Percentiles rank a stretch among this genome's conserved stretches.
These are phyloP conservation scores for Leptopilina boulardi DNA, from an alignment of 1,140 invertebrate species.

Conservation along the genomic window DNA sequence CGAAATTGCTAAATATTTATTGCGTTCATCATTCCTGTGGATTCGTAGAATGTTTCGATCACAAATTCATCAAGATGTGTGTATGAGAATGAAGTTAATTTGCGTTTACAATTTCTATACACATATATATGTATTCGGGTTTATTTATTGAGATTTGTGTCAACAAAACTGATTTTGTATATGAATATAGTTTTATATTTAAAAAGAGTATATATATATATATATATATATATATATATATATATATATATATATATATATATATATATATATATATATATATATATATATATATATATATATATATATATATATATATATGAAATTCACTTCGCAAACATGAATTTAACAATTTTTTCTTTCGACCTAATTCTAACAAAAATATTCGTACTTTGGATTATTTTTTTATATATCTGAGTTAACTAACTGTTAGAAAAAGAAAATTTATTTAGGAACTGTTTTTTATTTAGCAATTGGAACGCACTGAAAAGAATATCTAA, in stretches of 20 bases:
- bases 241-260: no score
- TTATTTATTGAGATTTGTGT: conserved; percentile 50
- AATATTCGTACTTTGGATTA: no score
- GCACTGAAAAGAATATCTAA: no score
- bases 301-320: no score
- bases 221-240: no score
- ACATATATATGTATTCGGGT: neutral
- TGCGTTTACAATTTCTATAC: conserved; percentile 42
- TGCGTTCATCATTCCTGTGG: conserved; percentile 25
- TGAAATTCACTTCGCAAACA: neutral
- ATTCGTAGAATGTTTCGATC: conserved; percentile 18
- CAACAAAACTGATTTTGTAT: conserved; percentile 51
- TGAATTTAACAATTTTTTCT: neutral
- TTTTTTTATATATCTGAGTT: no score
- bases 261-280: no score
- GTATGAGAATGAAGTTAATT: conserved; percentile 35
- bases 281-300: no score
- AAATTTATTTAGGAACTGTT: no score
- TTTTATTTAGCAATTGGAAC: no score
- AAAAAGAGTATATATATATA: neutral
- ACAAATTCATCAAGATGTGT: conserved; percentile 18
- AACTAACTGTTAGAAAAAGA: no score
- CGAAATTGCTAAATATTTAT: conserved; percentile 30
- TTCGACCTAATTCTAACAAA: neutral
- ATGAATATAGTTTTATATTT: conserved; percentile 42